These are phyloP conservation scores for Syndactyla subalaris DNA, from an alignment of 2,797 vertebrate species.

Conservation along the genomic window DNA sequence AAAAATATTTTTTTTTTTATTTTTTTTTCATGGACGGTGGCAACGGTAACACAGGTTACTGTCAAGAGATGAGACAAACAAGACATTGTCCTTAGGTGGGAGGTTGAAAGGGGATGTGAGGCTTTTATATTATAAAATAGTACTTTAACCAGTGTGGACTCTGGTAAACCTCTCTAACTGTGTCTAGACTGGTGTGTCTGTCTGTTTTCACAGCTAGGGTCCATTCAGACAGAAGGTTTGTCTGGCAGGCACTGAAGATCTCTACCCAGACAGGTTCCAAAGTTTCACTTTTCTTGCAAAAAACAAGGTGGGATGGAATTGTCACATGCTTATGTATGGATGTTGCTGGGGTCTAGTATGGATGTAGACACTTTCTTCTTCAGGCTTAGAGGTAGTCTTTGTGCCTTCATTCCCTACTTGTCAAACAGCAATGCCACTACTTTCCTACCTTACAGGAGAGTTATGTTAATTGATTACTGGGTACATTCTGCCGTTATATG, in stretches of 20 bases:
- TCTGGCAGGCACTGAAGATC: background rate
- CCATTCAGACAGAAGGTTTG: background rate
- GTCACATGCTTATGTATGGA: fast-evolving
- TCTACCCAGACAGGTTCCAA: background rate
- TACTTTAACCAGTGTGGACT: background rate
- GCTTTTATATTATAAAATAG: background rate
- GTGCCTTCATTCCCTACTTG: background rate
- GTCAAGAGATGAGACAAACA: background rate
- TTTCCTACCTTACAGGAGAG: background rate
- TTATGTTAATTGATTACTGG: background rate
- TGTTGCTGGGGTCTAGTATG: background rate
- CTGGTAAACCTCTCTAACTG: background rate
- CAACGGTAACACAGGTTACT: background rate
- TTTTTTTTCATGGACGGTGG: background rate
- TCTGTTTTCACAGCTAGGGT: background rate
- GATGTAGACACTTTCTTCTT: background rate
- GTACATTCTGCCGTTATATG: background rate
- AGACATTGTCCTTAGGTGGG: background rate
- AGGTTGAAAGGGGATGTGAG: background rate
- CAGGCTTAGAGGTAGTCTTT: background rate
- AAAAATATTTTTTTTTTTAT: background rate
- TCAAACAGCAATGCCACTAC: background rate
- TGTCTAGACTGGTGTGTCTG: background rate
- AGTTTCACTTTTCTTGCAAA: background rate
- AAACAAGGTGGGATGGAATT: background rate